A percentile compares a stretch with the other conserved stretches of the same genome.
These are phyloP conservation scores for Molorchus minor DNA, from an alignment of 2,888 invertebrate genomes.

Conservation along the genomic window DNA sequence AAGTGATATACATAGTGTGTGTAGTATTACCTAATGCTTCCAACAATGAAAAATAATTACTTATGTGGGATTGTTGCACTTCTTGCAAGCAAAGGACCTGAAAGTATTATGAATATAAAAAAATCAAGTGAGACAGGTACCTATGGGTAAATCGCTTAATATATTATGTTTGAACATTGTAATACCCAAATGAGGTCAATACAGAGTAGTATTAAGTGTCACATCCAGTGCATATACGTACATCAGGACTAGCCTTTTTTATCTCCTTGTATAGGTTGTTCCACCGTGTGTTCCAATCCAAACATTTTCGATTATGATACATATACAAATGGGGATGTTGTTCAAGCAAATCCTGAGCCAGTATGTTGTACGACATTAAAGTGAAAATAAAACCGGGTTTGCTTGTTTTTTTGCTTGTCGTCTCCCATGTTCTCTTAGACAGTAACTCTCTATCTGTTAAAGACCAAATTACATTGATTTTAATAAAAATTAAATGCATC, in stretches of 20 bases:
- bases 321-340: constrained; percentile 78
- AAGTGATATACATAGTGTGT: neutral
- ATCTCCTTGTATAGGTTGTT: constrained; percentile 69
- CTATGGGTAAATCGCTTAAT: neutral
- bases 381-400: constrained; percentile 67
- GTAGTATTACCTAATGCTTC: constrained; percentile 49
- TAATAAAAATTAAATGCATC: no score
- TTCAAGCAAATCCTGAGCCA: constrained; percentile 83
- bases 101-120: no score
- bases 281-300: constrained; percentile 78
- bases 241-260: constrained; percentile 67
- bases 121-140: no score
- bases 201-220: no score
- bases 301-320: constrained; percentile 65
- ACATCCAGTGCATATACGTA: no score
- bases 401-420: constrained; percentile 20
- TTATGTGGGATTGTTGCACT: constrained; percentile 78
- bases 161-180: constrained; percentile 6
- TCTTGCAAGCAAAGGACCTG: constrained; percentile 91
- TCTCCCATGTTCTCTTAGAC: constrained; percentile 34
- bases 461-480: neutral
- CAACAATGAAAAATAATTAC: constrained; percentile 68
- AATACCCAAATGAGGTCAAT: no score
- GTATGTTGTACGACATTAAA: constrained; percentile 86
- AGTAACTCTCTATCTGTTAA: constrained; percentile 26